These are phyloP conservation scores for Xestoiulus laeticollis DNA, from an alignment of 2,888 invertebrate genomes.

Conservation along the genomic window DNA sequence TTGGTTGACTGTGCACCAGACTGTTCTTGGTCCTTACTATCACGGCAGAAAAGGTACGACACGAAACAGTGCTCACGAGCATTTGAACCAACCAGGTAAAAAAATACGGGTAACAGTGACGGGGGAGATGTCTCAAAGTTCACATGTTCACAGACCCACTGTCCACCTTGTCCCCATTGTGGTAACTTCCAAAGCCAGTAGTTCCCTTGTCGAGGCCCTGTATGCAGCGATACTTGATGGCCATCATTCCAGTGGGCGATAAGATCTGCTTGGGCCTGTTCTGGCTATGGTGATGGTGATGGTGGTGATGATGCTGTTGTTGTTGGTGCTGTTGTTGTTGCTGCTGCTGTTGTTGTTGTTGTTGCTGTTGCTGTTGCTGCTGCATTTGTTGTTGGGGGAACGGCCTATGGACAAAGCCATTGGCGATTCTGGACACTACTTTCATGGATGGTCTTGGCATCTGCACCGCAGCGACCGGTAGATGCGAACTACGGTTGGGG, in stretches of 20 bases:
- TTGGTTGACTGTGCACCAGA: too few species aligned
- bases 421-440: neutral
- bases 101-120: neutral
- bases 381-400: neutral
- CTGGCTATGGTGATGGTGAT: neutral
- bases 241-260: slow-evolving; percentile 45
- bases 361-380: neutral
- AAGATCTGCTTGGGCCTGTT: slow-evolving; percentile 40
- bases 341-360: neutral
- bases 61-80: neutral
- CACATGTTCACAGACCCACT: neutral
- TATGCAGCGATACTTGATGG: slow-evolving; percentile 1
- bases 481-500: neutral
- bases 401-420: neutral
- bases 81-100: slow-evolving; percentile 43
- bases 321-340: neutral
- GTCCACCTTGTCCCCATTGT: slow-evolving; percentile 47
- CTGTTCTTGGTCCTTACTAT: too few species aligned
- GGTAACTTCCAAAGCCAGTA: neutral
- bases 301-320: slow-evolving; percentile 32
- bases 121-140: neutral
- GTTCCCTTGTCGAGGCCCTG: neutral
- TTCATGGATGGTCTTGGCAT: slow-evolving; percentile 16
- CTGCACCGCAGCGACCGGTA: neutral
- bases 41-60: neutral